Evolutionary conservation across 2,888 invertebrate genomes (phyloP), one percentile per base, ranked within the genome.

Genomic region (Timandra comae): DNA sequence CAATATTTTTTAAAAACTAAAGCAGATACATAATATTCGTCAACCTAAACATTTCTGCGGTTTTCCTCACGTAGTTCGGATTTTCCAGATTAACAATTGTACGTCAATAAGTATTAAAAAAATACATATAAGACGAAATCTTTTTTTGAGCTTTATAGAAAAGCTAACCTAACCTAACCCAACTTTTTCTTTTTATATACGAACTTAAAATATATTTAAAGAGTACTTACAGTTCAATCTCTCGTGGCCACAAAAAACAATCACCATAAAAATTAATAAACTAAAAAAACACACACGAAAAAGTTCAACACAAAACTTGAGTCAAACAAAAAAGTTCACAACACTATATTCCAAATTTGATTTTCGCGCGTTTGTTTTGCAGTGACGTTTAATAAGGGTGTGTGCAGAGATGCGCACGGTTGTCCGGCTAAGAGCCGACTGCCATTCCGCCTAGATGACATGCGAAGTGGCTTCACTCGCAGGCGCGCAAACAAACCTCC

Each of bases 401-500:
- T 43, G 51, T 53, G 32, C 33, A 57, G 56, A 63, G 61, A 58
- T 49, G 40, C 56, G 46, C 58, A 52, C 50, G 40, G 44, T 47
- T 52, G 45, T 16, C 16, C 16, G 16, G 60, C 53, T 64, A 41
- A 42, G 51, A 58, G 60, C 49, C 55, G 51, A 59, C 61, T 58
- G 57, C 31, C 36, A 34, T 30, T 25, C 27, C 45, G 41, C 43
- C n/a, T 32, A 21, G 41, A 41, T 48, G 32, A 12, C 27, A 23
- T 12, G 33, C 38, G 38, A 30, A 27, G 16, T 16, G 6, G 16
- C 4, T 16, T n/a, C n/a, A n/a, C 49, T 41, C 64, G 59, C 67
- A 67, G 58, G 68, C 66, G 68, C 65, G 56, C n/a, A n/a, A n/a
- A n/a, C n/a, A n/a, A n/a, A n/a, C n/a, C n/a, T n/a, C n/a, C n/a